Conservation (phyloP, 2,113 vertebrate genomes). For the Odocoileus hemionus region DNA sequence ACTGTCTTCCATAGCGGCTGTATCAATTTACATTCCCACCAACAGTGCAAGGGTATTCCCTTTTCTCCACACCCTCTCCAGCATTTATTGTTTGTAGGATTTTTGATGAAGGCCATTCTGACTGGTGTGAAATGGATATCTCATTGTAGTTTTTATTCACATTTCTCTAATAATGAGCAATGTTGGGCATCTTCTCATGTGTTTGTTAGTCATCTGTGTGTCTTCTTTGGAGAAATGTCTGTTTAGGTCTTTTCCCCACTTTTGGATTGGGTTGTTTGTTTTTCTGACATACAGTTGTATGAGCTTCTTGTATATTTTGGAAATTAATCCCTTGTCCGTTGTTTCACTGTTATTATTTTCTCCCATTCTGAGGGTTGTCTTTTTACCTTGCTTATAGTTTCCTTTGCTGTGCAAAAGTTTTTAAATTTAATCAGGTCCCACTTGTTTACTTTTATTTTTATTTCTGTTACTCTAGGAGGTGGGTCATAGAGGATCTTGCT, state of each 20-base stretch:
- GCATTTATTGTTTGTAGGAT: not conserved
- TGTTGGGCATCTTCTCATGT: not conserved
- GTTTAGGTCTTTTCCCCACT: not conserved
- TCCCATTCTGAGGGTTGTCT: not conserved
- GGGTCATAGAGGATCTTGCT: not conserved
- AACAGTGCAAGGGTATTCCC: not conserved
- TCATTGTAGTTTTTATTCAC: not conserved
- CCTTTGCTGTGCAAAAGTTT: not conserved
- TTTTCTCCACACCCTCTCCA: not conserved
- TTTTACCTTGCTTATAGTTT: not conserved
- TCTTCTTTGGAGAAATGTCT: not conserved
- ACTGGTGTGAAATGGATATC: not conserved
- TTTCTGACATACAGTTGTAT: not conserved
- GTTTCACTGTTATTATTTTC: not conserved
- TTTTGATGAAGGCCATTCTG: not conserved
- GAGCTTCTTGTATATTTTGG: not conserved
- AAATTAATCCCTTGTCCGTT: not conserved
- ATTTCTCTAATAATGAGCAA: not conserved
- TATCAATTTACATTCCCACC: not conserved
- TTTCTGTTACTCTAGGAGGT: not conserved
- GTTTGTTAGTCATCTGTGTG: not conserved
- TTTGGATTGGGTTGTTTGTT: not conserved
- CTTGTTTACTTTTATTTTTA: not conserved
- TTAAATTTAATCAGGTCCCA: not conserved
- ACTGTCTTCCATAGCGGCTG: accelerated